Conservation (phyloP, 2,113 vertebrate genomes). For the Chinchilla lanigera region DNA sequence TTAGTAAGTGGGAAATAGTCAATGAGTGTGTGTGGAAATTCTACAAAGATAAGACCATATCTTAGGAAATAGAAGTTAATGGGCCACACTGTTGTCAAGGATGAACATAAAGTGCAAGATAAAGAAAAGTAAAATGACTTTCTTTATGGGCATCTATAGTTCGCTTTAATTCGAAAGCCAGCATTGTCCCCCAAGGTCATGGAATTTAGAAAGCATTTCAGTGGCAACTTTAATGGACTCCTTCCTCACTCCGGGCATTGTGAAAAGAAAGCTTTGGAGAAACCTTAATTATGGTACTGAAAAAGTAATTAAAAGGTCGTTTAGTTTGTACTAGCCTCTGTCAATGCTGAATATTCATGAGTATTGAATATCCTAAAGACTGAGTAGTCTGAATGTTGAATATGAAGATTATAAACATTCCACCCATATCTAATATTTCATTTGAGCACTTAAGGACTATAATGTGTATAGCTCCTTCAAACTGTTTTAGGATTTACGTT, state of each 20-base stretch:
- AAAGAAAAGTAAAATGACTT: neutral
- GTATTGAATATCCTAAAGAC: neutral
- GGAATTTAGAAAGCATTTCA: conserved; percentile 25
- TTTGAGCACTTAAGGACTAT: neutral
- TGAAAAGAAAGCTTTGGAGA: neutral
- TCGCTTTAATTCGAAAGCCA: neutral
- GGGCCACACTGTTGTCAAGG: neutral
- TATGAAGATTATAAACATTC: conserved; percentile 17
- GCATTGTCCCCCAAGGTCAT: neutral
- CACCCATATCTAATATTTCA: neutral
- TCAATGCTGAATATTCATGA: conserved; percentile 18
- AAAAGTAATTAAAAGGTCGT: conserved; percentile 19
- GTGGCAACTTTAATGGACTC: conserved; percentile 10
- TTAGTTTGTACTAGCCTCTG: neutral
- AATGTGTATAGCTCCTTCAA: neutral
- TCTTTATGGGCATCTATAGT: neutral
- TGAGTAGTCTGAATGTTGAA: neutral
- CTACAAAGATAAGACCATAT: conserved; percentile 1
- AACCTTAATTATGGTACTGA: conserved; percentile 5
- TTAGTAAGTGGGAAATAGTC: conserved; percentile 42
- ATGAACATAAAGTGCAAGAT: neutral
- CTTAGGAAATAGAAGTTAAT: conserved; percentile 51
- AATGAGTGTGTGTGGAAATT: neutral
- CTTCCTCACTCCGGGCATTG: neutral
- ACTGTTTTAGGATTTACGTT: neutral